A percentile compares a stretch with the other conserved stretches of the same genome.
phyloP scores from a whole-genome alignment of 2,888 invertebrate genomes.

The Sepioteuthis lessoniana region DNA sequence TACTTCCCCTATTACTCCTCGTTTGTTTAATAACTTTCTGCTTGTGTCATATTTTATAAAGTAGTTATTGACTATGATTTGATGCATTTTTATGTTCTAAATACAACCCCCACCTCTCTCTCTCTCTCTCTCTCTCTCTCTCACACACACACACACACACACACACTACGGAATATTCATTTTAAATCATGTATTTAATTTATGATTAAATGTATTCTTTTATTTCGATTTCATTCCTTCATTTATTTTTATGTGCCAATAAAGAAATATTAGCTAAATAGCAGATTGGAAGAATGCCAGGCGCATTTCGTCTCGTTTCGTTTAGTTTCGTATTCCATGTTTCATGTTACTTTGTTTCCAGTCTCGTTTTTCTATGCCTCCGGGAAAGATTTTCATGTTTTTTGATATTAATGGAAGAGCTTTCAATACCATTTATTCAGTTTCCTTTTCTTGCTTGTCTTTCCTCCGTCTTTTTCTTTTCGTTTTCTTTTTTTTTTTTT shows the following conservation, averaged over 20 bases:
- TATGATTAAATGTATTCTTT: constrained; percentile 33
- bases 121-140: too few species aligned
- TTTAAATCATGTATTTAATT: constrained; percentile 23
- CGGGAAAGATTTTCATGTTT: not conserved
- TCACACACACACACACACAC: too few species aligned
- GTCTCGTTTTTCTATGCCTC: not conserved
- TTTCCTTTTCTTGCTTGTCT: not conserved
- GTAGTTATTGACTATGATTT: constrained; percentile 1
- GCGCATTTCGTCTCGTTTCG: not conserved
- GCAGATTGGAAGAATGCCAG: constrained; percentile 33
- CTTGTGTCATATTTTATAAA: constrained; percentile 33
- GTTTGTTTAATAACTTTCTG: not conserved
- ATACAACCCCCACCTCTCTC: not conserved
- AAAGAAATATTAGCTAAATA: constrained; percentile 23
- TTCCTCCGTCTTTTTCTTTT: too few species aligned
- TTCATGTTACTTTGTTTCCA: constrained; percentile 10
- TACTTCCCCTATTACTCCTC: not conserved
- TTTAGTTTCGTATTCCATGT: not conserved
- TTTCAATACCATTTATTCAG: not conserved
- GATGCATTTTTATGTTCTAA: not conserved
- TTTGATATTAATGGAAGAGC: not conserved
- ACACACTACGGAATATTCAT: not conserved
- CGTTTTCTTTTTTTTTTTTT: too few species aligned
- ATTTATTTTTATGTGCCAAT: not conserved
- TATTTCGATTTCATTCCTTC: not conserved